phyloP scores from a whole-genome alignment of 2,888 invertebrate genomes.

The Pogonocherus hispidulus region DNA sequence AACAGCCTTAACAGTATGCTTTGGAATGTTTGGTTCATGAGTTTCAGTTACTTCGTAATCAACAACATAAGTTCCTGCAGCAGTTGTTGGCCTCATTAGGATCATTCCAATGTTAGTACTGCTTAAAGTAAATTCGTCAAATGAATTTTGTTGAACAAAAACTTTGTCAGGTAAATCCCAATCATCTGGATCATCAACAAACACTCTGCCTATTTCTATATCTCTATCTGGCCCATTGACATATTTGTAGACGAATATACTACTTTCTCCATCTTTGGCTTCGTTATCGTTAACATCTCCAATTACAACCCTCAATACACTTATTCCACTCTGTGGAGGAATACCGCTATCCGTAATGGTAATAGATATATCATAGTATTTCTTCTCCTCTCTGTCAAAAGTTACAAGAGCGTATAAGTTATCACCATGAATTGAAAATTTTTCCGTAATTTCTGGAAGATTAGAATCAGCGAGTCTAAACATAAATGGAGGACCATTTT shows the following conservation, averaged over 20 bases:
- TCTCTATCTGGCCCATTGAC: slow-evolving; percentile 83
- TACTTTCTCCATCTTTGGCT: slow-evolving; percentile 89
- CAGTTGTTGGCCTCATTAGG: slow-evolving; percentile 84
- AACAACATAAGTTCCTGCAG: slow-evolving; percentile 82
- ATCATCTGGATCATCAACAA: slow-evolving; percentile 95
- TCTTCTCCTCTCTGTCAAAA: slow-evolving; percentile 91
- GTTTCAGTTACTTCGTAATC: slow-evolving; percentile 83
- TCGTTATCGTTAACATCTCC: slow-evolving; percentile 95
- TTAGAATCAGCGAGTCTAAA: slow-evolving; percentile 79
- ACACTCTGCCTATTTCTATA: slow-evolving; percentile 91
- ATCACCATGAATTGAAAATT: slow-evolving; percentile 79
- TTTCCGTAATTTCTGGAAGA: slow-evolving; percentile 77
- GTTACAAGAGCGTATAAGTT: slow-evolving; percentile 77
- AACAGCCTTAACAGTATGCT: slow-evolving; percentile 83
- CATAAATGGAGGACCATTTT: slow-evolving; percentile 89
- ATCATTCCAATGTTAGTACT: slow-evolving; percentile 84
- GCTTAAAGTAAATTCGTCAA: slow-evolving; percentile 80
- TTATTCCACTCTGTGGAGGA: slow-evolving; percentile 82
- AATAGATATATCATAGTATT: slow-evolving; percentile 90
- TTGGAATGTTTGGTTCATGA: slow-evolving; percentile 71
- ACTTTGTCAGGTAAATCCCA: slow-evolving; percentile 96
- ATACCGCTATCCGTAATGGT: slow-evolving; percentile 89
- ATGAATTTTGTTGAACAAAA: slow-evolving; percentile 75
- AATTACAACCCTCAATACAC: slow-evolving; percentile 89
- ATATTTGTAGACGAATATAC: slow-evolving; percentile 95